These are phyloP conservation scores for Ptychochromis oligacanthus DNA, from an alignment of 2,113 vertebrate species.

Conservation along the genomic window DNA sequence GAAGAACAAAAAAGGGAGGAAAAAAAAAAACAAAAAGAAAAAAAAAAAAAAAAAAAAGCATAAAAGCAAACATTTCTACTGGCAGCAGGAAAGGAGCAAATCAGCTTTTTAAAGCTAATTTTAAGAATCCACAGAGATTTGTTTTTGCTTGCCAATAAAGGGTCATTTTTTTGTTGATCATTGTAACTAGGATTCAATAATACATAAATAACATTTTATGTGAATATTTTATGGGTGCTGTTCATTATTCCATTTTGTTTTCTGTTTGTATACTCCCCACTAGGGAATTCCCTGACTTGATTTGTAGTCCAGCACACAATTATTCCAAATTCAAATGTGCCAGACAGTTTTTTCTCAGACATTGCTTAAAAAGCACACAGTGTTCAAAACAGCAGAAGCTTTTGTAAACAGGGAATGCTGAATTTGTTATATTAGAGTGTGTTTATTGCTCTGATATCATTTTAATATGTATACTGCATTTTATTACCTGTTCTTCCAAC, in stretches of 20 bases:
- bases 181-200: not conserved
- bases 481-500: not conserved
- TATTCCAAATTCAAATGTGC: not conserved
- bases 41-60: no score
- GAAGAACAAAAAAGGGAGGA: no score
- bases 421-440: not conserved
- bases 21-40: no score
- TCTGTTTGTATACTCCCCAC: not conserved
- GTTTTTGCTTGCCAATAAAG: not conserved
- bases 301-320: not conserved
- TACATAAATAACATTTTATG: not conserved
- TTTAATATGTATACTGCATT: not conserved
- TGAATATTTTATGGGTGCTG: not conserved
- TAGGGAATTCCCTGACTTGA: not conserved
- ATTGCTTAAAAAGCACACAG: not conserved
- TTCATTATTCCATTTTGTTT: not conserved
- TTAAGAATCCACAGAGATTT: not conserved
- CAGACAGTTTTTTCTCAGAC: not conserved
- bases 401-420: not conserved
- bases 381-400: not conserved
- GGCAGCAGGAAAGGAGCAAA: no score
- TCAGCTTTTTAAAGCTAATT: no score
- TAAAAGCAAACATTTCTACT: no score
- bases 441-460: not conserved
- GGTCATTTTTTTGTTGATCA: not conserved